phyloP scores from a whole-genome alignment of 2,888 invertebrate genomes.

The Sinohyriopsis cumingii region DNA sequence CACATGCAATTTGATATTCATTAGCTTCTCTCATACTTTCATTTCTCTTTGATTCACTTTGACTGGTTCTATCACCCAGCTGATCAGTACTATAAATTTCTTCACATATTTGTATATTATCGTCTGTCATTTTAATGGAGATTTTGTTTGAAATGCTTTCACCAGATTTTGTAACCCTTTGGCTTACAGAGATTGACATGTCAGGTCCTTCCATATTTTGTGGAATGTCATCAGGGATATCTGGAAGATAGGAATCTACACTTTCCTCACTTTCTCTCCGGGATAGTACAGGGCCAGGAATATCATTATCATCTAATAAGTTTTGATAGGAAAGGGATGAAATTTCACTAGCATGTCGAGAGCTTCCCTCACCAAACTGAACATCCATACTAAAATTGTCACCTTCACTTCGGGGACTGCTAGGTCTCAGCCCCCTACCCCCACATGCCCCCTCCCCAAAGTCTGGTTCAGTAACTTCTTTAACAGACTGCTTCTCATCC shows the following conservation, averaged over 20 bases:
- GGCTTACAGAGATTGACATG: constrained; percentile 9
- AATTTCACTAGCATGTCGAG: constrained; percentile 68
- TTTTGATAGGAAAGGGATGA: constrained; percentile 68
- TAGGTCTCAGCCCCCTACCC: constrained; percentile 33
- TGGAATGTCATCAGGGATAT: constrained; percentile 52
- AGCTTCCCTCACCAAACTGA: constrained; percentile 68
- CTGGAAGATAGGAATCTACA: constrained; percentile 58
- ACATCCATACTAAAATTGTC: constrained; percentile 70
- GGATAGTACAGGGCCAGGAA: constrained; percentile 44
- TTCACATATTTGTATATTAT: constrained; percentile 20
- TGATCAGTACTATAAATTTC: too few relatives aligned
- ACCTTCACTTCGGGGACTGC: constrained; percentile 50
- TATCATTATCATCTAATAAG: constrained; percentile 61
- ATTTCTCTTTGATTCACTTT: too few relatives aligned
- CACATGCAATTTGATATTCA: too few relatives aligned
- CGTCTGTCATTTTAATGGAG: constrained; percentile 29
- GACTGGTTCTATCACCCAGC: too few relatives aligned
- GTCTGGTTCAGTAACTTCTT: constrained; percentile 34
- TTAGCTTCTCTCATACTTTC: too few relatives aligned
- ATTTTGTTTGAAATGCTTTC: constrained; percentile 37
- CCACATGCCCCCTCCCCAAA: constrained; percentile 47
- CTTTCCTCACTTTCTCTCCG: constrained; percentile 64
- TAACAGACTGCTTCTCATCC: constrained; percentile 16
- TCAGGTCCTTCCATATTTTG: constrained; percentile 34
- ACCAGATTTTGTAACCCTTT: constrained; percentile 22